Base-by-base conservation (phyloP, 2,888 invertebrate species). In the Erebia ligea region DNA sequence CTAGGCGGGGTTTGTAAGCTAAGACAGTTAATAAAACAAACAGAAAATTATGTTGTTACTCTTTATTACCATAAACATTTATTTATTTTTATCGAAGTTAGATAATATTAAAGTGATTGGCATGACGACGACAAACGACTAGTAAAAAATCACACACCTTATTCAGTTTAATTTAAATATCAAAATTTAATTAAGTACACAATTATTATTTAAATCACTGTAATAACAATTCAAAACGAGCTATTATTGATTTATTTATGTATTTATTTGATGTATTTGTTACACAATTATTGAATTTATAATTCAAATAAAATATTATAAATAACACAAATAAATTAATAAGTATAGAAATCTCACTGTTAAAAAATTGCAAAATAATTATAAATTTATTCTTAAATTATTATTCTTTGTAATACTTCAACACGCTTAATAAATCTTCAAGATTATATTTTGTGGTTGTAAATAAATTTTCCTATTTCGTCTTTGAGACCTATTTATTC, bases 131-230 rank as follows among this genome's bases (percentile, higher is more conserved):
- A 52, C n/a, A 61, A 64, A 50, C 40, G 69, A 69, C 69, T 69
- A 69, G 69, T 15, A n/a, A 64, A 58, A 50, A 63, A 64, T 69
- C 69, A 69, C 63, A 57, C 64, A 19, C 25, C 48, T 58, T 58
- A 48, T 19, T 13, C 11, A 34, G 4, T 25, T 40, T n/a, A 8
- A n/a, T 34, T 11, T 5, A 58, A 59, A 59, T 48, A 21, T n/a
- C 48, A 48, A 21, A 9, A 50, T 57, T 25, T 15, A 19, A 19
- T 54, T 10, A n/a, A n/a, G n/a, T n/a, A 54, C 34, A 10, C 19
- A 54, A 54, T 54, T 17, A 15, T 5, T 40, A 40, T 34, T 34
- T 34, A 59, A 17, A 15, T 40, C 19, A 19, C 10, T 19, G 3
- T 10, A 8, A 52, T 54, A 54, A 9, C 10, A 19, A 54, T 13